These are phyloP conservation scores for Chrysotoxum bicinctum DNA, from an alignment of 2,888 invertebrate species.

Conservation along the genomic window DNA sequence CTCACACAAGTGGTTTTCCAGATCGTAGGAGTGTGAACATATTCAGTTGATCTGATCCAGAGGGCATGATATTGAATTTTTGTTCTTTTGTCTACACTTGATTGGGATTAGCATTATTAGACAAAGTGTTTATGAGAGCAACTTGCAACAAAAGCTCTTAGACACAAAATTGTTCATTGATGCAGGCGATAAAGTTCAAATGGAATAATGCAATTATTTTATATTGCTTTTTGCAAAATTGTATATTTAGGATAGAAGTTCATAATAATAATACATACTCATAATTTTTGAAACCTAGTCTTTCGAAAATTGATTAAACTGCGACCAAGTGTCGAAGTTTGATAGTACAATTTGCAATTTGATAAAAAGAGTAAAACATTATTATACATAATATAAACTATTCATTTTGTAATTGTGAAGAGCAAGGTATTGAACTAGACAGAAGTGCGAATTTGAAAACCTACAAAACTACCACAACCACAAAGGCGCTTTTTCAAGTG, in stretches of 20 bases:
- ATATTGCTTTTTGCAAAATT: conserved; percentile 19
- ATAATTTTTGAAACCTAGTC: not conserved
- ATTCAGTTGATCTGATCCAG: conserved; percentile 28
- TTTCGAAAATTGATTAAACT: conserved; percentile 4
- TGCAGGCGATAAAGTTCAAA: conserved; percentile 5
- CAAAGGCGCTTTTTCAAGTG: too few relatives aligned
- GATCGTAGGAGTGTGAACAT: conserved; percentile 11
- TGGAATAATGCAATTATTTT: conserved; percentile 14
- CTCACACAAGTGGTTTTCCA: conserved; percentile 59
- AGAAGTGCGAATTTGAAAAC: too few relatives aligned
- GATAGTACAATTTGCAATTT: not conserved
- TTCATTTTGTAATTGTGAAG: too few relatives aligned
- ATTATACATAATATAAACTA: too few relatives aligned
- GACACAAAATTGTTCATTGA: conserved; percentile 33
- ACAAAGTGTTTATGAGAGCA: conserved; percentile 51
- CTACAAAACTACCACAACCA: too few relatives aligned
- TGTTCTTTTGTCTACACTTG: conserved; percentile 57
- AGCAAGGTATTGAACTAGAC: not conserved
- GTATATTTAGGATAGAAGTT: not conserved
- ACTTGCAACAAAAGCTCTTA: conserved; percentile 27
- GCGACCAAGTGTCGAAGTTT: not conserved
- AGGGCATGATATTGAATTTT: conserved; percentile 41
- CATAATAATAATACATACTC: not conserved
- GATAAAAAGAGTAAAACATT: not conserved
- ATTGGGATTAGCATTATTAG: conserved; percentile 59